Conservation (phyloP, 1,140 invertebrate species). For the Drosophila micromelanica region DNA sequence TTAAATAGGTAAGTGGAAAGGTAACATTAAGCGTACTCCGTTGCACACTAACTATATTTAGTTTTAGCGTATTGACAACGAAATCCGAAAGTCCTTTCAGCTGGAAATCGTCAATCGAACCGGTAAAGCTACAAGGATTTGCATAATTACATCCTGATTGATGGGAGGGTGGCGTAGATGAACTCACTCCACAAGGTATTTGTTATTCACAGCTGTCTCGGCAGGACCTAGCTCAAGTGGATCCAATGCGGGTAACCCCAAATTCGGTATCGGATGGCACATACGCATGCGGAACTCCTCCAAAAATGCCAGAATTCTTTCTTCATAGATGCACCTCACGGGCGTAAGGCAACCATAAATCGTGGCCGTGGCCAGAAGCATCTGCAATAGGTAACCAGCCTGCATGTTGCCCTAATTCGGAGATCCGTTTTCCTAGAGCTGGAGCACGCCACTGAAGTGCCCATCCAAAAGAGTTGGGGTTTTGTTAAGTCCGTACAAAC, state of each 20-base stretch:
- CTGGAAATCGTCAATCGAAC: conserved; percentile 65
- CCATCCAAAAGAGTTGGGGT: conserved; percentile 15
- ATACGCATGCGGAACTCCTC: conserved; percentile 64
- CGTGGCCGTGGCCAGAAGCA: conserved; percentile 35
- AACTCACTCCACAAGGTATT: conserved; percentile 75
- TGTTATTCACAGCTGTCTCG: conserved; percentile 50
- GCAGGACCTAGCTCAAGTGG: conserved; percentile 54
- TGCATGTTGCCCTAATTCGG: conserved; percentile 26
- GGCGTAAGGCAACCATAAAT: conserved; percentile 45
- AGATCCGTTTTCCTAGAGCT: conserved; percentile 26
- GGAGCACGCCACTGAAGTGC: conserved; percentile 36
- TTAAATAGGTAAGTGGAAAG: conserved; percentile 59
- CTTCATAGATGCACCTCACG: conserved; percentile 47
- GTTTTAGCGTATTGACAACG: conserved; percentile 41
- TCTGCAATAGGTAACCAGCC: conserved; percentile 14
- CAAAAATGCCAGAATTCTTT: conserved; percentile 51
- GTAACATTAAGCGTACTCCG: conserved; percentile 60
- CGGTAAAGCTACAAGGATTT: conserved; percentile 51
- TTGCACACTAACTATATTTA: conserved; percentile 17
- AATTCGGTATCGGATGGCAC: conserved; percentile 77
- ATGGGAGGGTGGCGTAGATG: background rate
- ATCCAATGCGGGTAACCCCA: conserved; percentile 74
- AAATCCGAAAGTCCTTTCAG: conserved; percentile 73
- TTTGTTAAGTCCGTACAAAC: conserved; percentile 50
- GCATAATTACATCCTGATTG: background rate